Evolutionary conservation across 2,113 vertebrate species (phyloP).

Genomic region (Sapayoa aenigma): DNA sequence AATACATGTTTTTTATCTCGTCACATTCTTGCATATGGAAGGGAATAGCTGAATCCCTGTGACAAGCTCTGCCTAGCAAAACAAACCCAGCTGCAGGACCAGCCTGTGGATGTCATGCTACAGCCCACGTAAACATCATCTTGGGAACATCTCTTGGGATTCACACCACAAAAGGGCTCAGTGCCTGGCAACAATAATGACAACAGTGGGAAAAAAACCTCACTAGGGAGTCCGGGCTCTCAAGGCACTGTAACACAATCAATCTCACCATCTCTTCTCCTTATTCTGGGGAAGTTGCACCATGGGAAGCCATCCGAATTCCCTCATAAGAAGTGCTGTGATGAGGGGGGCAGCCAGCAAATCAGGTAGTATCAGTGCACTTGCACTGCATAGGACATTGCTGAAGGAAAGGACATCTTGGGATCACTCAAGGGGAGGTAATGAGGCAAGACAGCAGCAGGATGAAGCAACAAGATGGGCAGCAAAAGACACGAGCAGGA

Average conservation of each 20-base stretch:
- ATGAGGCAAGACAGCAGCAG: background rate
- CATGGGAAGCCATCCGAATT: background rate
- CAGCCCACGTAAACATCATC: background rate
- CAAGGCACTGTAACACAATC: background rate
- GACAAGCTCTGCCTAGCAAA: background rate
- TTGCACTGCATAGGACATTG: background rate
- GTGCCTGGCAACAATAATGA: background rate
- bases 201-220: background rate
- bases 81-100: background rate
- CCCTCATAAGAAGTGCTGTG: fast-evolving
- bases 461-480: background rate
- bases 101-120: background rate
- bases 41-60: background rate
- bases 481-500: background rate
- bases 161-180: background rate
- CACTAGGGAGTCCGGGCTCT: background rate
- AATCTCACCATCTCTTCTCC: background rate
- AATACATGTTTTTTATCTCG: background rate
- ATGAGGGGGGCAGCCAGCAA: background rate
- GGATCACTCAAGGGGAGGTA: background rate
- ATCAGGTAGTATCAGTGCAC: background rate
- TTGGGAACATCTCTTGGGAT: background rate
- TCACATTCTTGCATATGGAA: background rate
- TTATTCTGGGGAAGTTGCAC: background rate
- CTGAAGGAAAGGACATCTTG: background rate